Evolutionary conservation across 2,113 vertebrate genomes (phyloP).

Genomic region (Galeopterus variegatus): DNA sequence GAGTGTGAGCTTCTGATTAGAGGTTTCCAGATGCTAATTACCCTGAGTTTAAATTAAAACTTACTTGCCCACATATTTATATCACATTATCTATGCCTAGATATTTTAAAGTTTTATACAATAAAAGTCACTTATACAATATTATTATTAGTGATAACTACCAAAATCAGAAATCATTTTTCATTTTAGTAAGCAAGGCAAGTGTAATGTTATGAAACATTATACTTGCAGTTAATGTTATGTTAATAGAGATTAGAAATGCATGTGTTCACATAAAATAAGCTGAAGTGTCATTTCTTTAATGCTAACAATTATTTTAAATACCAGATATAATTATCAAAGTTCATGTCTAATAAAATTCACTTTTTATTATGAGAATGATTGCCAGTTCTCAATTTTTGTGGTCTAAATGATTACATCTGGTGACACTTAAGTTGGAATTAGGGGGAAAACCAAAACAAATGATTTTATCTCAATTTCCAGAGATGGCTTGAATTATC

Average conservation of each 20-base stretch:
- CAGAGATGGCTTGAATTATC: background rate
- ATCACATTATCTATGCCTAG: background rate
- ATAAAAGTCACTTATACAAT: background rate
- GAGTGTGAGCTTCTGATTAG: background rate
- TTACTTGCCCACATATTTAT: background rate
- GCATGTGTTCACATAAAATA: background rate
- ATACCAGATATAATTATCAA: background rate
- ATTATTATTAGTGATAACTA: background rate
- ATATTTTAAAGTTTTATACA: background rate
- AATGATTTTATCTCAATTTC: background rate
- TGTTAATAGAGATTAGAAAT: background rate
- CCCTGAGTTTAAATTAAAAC: background rate
- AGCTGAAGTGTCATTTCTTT: background rate
- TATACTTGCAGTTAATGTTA: background rate
- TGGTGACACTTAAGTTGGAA: background rate
- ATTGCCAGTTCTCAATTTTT: background rate
- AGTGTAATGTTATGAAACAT: background rate
- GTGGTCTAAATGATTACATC: background rate
- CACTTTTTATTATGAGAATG: background rate
- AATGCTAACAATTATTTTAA: background rate
- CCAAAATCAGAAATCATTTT: conserved; percentile 26
- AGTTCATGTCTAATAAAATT: background rate
- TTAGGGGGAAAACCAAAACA: background rate
- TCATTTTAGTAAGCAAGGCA: background rate
- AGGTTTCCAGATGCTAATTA: background rate